Conservation (phyloP, 2,797 vertebrate species). For the Streptopelia turtur region DNA sequence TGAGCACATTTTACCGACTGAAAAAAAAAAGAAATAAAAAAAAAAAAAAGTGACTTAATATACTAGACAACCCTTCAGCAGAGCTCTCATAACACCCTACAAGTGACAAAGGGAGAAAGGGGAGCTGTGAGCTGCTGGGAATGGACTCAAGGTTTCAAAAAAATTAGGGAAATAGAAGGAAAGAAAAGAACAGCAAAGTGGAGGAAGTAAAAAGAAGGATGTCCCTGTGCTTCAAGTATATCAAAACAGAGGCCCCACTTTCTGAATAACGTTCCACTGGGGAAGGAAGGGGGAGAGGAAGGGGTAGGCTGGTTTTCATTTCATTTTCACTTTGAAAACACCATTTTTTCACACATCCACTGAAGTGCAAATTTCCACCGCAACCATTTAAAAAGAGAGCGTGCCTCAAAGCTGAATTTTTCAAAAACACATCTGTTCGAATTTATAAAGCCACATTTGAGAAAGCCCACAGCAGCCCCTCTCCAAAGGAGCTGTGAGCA, state of each 20-base stretch:
- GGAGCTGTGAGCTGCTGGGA: neutral
- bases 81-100: neutral
- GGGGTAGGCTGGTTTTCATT: neutral
- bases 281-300: neutral
- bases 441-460: neutral
- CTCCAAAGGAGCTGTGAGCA: rapidly evolving
- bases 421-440: neutral
- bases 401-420: neutral
- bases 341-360: neutral
- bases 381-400: neutral
- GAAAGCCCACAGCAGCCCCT: neutral
- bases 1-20: neutral
- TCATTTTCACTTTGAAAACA: slow-evolving; percentile 46
- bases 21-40: no score
- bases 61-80: neutral
- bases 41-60: neutral
- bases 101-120: neutral
- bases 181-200: neutral
- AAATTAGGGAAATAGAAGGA: neutral
- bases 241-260: slow-evolving; percentile 32
- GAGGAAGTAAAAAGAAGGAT: neutral
- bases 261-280: neutral
- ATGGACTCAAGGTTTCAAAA: neutral
- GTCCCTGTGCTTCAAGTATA: neutral
- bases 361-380: neutral